Evolutionary conservation across 92 coral and sea anemone species (phyloP), one percentile per base, ranked within the genome.

Genomic region (Zoanthus sansibaricus): DNA sequence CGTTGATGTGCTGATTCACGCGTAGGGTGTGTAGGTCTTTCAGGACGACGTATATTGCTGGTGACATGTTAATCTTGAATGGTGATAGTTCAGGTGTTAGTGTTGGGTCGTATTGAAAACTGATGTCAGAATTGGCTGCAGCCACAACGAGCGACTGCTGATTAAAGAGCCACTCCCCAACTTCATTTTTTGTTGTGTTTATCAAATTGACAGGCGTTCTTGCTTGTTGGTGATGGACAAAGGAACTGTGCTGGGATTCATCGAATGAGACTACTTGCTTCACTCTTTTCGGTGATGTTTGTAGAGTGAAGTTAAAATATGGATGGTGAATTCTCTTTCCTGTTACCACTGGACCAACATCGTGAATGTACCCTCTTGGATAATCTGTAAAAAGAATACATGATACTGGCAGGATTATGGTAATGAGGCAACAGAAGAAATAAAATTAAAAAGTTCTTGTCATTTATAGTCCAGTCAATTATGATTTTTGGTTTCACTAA

Each of bases 121-220:
- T 56, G 64, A 56, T 56, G 64, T 56, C 64, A 56, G 64, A 56
- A 56, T 56, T 56, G 64, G 64, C 64, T 56, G 64, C 64, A 56
- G 64, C 64, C 64, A 56, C 17, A 56, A 56, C 64, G 15, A 56
- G 64, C 64, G n/a, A 56, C n/a, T 56, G 64, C 64, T 56, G 64
- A 56, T 56, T 56, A 56, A 56, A 56, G 64, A 56, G 64, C 64
- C 64, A 56, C 64, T 56, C 64, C 64, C 64, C 64, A 56, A n/a
- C 64, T 56, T 56, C 64, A 56, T 56, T 56, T 56, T 56, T 56
- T 56, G 64, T 56, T 56, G 64, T 56, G 64, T 56, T 56, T 56
- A 56, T 56, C 64, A 56, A 56, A 56, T 56, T 56, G 64, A 2
- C 64, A 56, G 64, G 64, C 64, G 17, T 56, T 56, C 64, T 56